These are phyloP conservation scores for Rhinogobio ventralis DNA, from an alignment of 2,797 vertebrate genomes.

Conservation along the genomic window DNA sequence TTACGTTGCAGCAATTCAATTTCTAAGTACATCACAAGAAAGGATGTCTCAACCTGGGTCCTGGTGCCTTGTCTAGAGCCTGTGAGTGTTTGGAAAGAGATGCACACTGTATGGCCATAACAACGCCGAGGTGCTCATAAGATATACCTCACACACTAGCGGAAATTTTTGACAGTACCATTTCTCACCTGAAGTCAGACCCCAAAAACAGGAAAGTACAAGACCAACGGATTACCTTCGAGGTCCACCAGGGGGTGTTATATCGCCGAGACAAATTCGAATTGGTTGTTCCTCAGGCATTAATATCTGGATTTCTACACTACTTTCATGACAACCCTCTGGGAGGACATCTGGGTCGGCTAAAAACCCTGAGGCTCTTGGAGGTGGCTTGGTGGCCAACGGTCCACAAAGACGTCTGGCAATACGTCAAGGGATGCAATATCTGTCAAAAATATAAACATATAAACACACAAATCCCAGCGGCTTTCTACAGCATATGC, in stretches of 20 bases:
- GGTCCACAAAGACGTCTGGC: no score
- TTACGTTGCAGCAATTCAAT: conserved; percentile 10
- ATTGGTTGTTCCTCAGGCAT: background rate
- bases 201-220: background rate
- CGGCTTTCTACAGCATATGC: no score
- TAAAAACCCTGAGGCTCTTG: background rate
- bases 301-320: background rate
- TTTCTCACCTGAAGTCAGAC: background rate
- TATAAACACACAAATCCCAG: no score
- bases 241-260: background rate
- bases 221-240: background rate
- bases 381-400: background rate
- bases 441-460: no score
- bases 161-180: no score
- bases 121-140: background rate
- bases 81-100: background rate
- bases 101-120: background rate
- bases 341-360: background rate
- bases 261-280: background rate
- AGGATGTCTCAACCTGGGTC: no score
- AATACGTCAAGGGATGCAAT: no score
- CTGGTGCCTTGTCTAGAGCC: no score
- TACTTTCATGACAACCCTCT: background rate
- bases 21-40: conserved; percentile 4
- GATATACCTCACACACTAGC: background rate